Evolutionary conservation across 2,797 vertebrate species (phyloP).

Genomic region (Adelosebastes latens): DNA sequence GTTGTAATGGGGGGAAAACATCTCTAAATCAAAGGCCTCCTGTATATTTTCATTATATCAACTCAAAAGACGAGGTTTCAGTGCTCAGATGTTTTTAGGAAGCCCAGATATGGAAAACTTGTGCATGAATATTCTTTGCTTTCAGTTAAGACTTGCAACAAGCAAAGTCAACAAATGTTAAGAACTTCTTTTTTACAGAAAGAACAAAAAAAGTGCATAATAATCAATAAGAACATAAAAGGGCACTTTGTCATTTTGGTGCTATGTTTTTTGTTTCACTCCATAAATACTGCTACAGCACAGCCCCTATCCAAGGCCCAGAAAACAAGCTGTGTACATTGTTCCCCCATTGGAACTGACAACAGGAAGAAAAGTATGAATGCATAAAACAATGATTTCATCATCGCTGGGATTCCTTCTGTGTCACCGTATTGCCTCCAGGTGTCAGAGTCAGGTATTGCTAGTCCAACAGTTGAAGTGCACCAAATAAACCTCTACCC

Average conservation of each 20-base stretch:
- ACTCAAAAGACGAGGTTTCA: constrained; percentile 40
- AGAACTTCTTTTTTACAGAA: constrained; percentile 55
- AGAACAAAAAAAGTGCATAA: constrained; percentile 79
- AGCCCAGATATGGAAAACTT: constrained; percentile 32
- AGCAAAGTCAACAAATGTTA: constrained; percentile 59
- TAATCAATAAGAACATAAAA: constrained; percentile 75
- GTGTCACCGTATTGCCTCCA: constrained; percentile 39
- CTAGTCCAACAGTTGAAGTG: constrained; percentile 12
- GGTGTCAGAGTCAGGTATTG: constrained; percentile 48
- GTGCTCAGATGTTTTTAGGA: constrained; percentile 58
- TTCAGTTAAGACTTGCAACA: constrained; percentile 59
- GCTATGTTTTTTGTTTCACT: constrained; percentile 60
- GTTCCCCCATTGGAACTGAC: constrained; percentile 56
- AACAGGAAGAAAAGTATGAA: constrained; percentile 47
- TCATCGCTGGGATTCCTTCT: constrained; percentile 17
- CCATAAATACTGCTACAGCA: constrained; percentile 79
- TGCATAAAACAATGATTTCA: constrained; percentile 24
- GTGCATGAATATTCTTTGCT: constrained; percentile 56
- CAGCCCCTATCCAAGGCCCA: constrained; percentile 68
- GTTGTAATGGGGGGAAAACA: background rate
- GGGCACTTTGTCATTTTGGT: constrained; percentile 80
- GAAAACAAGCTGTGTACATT: constrained; percentile 46
- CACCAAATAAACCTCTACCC: constrained; percentile 6
- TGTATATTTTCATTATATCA: constrained; percentile 6
- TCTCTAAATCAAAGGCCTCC: constrained; percentile 19